Percentiles rank a stretch among this genome's conserved stretches.
Conservation (phyloP, 2,797 vertebrate genomes). For the Molossus molossus region DNA sequence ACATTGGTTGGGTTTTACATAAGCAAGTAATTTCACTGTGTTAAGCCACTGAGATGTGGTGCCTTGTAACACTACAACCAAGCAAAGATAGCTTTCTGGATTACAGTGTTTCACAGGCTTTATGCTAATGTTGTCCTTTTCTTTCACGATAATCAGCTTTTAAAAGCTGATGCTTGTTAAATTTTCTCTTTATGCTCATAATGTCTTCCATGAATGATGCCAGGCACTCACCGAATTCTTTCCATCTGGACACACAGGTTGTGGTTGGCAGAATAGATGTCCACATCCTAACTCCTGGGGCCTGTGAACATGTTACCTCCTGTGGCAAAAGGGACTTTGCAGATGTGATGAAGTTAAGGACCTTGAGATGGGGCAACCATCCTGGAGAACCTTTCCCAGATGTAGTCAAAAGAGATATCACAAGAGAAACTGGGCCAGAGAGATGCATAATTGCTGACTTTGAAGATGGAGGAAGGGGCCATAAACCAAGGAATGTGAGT, state of each 20-base stretch:
- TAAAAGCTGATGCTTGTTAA: constrained; percentile 1
- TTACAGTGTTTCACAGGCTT: constrained; percentile 4
- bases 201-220: background rate
- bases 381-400: background rate
- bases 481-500: background rate
- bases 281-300: background rate
- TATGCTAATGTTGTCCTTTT: background rate
- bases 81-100: background rate
- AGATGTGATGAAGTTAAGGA: background rate
- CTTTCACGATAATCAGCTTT: constrained; percentile 1
- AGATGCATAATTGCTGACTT: background rate
- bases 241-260: background rate
- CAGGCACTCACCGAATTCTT: background rate
- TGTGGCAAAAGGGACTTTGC: background rate
- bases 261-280: background rate
- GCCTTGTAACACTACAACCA: background rate
- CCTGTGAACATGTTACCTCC: background rate
- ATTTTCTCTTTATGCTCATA: background rate
- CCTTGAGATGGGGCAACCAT: background rate
- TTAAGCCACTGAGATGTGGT: background rate
- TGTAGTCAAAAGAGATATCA: background rate
- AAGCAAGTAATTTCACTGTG: background rate
- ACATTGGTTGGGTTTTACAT: background rate
- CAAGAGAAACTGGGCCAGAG: background rate
- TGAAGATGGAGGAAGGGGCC: background rate